Base-by-base conservation (phyloP, 2,797 vertebrate genomes). In the Acrossocheilus fasciatus region DNA sequence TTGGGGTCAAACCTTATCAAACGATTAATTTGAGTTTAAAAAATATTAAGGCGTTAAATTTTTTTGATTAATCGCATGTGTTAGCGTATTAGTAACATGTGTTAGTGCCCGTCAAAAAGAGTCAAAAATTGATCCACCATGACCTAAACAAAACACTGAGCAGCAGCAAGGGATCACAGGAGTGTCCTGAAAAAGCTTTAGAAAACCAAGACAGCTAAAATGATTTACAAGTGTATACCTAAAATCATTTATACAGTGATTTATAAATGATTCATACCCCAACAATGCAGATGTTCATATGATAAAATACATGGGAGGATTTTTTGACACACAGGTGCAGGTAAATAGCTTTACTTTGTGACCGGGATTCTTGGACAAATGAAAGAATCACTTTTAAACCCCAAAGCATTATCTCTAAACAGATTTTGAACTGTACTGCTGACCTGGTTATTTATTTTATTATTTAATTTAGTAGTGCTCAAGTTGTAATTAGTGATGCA, bases 251-350 rank as follows among this genome's bases (percentile, higher is more conserved):
- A 26, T 26, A 66, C 76, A 62, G 1, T 79, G 36, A 64, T 84
- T 64, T 84, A 72, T 54, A 66, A 57, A 68, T 59, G n/a, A 30
- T 43, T 30, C 23, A 73, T 57, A 18, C 23, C 50, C n/a, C 79
- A 68, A 73, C 18, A 43, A 77, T 77, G 15, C 26, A 82, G 30
- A 59, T 66, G 50, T 47, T 82, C 10, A 77, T 36, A 70, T 45
- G 62, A 69, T 39, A 43, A 76, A 76, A 45, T 74, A n/a, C 59
- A 75, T 8, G 26, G 69, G 47, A 47, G n/a, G 20, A 7, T 7
- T 12, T 73, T 18, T 30, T 57, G 39, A 80, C 14, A 80, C 18
- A 23, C 54, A 74, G 57, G 43, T 84, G 82, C 66, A 72, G 59
- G 17, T 72, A 43, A 78, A 36, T 30, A 30, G 1, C 14, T 36